Evolutionary conservation across 64 coral and sea anemone species (phyloP).

Genomic region (Montipora foliosa): DNA sequence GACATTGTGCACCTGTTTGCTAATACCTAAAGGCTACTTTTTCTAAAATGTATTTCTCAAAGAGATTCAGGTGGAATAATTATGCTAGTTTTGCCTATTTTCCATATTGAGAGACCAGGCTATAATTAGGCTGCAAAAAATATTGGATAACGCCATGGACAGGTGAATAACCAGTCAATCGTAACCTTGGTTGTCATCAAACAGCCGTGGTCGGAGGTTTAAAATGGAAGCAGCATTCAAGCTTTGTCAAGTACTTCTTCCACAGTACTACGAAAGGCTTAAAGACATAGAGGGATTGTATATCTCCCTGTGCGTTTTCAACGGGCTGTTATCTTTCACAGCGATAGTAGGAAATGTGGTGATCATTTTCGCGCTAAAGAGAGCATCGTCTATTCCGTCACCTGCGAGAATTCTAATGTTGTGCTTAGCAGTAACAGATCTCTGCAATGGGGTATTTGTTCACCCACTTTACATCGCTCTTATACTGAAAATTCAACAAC

Average conservation of each 20-base stretch:
- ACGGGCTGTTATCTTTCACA: constrained; percentile 7
- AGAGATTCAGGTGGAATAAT: too few relatives aligned
- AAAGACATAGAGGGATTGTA: not conserved
- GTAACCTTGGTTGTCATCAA: too few relatives aligned
- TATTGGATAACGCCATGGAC: too few relatives aligned
- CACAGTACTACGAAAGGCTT: not conserved
- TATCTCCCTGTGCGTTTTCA: not conserved
- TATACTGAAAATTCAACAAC: not conserved
- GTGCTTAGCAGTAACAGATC: not conserved
- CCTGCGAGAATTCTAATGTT: not conserved
- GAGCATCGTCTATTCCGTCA: not conserved
- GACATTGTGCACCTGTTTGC: too few relatives aligned
- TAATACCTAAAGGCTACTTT: too few relatives aligned
- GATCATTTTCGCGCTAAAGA: constrained; percentile 16
- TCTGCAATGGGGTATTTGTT: not conserved
- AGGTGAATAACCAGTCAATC: too few relatives aligned
- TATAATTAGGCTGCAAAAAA: too few relatives aligned
- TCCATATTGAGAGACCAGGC: too few relatives aligned
- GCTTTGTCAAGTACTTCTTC: not conserved
- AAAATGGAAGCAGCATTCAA: constrained; percentile 21
- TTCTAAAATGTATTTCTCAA: too few relatives aligned
- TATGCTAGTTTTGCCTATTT: too few relatives aligned
- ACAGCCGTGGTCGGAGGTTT: too few relatives aligned
- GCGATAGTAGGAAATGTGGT: constrained; percentile 5
- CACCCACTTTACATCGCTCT: constrained; percentile 34